A percentile compares a stretch with the other conserved stretches of the same genome.
These are phyloP conservation scores for Coenonympha glycerion DNA, from an alignment of 2,888 invertebrate species.

Conservation along the genomic window DNA sequence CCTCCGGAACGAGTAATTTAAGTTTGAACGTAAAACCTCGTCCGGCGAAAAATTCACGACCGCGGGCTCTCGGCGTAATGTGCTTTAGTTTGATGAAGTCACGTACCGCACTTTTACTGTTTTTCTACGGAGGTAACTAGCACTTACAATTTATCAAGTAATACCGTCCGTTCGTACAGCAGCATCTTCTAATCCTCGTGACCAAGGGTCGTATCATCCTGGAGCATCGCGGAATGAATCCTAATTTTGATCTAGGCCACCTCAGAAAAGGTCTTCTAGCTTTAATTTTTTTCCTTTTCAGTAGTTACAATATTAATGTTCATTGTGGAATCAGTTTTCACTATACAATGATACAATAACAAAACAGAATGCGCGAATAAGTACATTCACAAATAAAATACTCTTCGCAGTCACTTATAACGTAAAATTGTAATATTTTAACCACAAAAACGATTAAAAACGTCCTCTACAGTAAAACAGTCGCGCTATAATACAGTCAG, in stretches of 20 bases:
- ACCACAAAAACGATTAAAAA: slow-evolving; percentile 32
- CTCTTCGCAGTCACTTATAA: background rate
- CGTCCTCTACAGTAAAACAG: slow-evolving; percentile 50
- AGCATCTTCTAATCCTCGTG: too few relatives aligned
- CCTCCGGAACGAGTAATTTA: slow-evolving; percentile 58
- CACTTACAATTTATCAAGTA: background rate
- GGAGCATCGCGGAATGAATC: too few relatives aligned
- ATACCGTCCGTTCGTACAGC: too few relatives aligned
- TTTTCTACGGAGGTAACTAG: slow-evolving; percentile 30
- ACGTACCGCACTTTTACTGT: slow-evolving; percentile 37
- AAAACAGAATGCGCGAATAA: background rate
- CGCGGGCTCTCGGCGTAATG: slow-evolving; percentile 41
- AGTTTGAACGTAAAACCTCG: slow-evolving; percentile 62
- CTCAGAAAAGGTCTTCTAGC: too few relatives aligned
- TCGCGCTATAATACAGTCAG: slow-evolving; percentile 48
- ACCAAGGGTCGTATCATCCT: too few relatives aligned
- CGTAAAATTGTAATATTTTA: slow-evolving; percentile 13
- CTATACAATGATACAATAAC: background rate
- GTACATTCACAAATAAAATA: background rate
- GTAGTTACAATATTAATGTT: background rate
- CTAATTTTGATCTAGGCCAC: too few relatives aligned
- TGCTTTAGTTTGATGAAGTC: slow-evolving; percentile 57
- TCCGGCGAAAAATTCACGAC: slow-evolving; percentile 54
- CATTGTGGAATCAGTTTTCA: background rate
- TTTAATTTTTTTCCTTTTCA: too few relatives aligned